Base-by-base conservation (phyloP, 2,888 invertebrate species). In the Abrostola tripartita region DNA sequence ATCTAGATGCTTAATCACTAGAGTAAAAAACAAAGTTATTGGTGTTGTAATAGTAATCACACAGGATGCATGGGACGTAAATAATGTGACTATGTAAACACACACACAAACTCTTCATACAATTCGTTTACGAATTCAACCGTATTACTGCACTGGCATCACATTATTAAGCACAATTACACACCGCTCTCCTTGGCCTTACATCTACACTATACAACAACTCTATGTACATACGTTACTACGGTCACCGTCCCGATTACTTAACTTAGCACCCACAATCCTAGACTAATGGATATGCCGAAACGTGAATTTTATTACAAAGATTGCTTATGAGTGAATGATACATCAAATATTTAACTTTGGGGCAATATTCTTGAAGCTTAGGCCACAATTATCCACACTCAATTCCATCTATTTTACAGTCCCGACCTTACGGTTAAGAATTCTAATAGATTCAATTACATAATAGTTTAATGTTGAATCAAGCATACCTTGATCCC, bases 191-290 rank as follows among this genome's bases (percentile, higher is more conserved):
- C 55, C 61, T 41, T 71, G 68, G 74, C 68, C 77, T 78, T 84
- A 85, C 69, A 81, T 65, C 83, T 87, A 88, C 64, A 75, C 83
- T 89, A 86, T 88, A 90, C 88, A 90, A 87, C 85, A 84, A 78
- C 52, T 71, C 70, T 78, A 82, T 78, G 84, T 90, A 90, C 90
- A 90, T 76, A 80, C 82, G 75, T 86, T 82, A 73, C 68, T 74
- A 74, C 81, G 68, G 68, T 79, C 71, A 84, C 83, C 81, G 78
- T 82, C 81, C 78, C 79, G 79, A 84, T 78, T 74, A 81, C 81
- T 83, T 80, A 81, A 65, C 82, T 86, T 91, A 92, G 92, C 92
- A 92, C 92, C 92, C 91, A 85, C 87, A 78, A 85, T 82, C 80
- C 83, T 87, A 87, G 85, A 87, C 84, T 88, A 88, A 87, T 84